A percentile compares a stretch with the other conserved stretches of the same genome.
phyloP scores from a whole-genome alignment of 2,888 invertebrate genomes.

The Cheiracanthium punctorium region DNA sequence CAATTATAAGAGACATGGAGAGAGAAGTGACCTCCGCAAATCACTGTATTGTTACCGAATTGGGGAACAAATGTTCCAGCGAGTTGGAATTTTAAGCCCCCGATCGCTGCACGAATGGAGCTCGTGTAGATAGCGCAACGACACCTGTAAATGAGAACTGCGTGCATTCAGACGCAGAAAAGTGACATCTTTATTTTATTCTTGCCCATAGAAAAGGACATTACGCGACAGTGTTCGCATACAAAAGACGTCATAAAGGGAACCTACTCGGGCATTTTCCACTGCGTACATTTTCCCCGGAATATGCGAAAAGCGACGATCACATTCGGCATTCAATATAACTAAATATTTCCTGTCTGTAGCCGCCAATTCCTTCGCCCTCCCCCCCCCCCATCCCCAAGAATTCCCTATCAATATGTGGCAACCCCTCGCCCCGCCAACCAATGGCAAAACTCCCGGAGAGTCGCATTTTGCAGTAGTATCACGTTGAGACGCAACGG shows the following conservation, averaged over 20 bases:
- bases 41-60: conserved; percentile 5
- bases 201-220: neutral
- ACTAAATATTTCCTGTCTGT: conserved; percentile 9
- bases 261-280: neutral
- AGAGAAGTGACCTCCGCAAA: neutral
- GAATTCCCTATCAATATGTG: conserved; percentile 13
- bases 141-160: neutral
- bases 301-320: conserved; percentile 1
- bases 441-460: conserved; percentile 50
- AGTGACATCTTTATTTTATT: conserved; percentile 15
- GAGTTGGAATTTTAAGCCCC: neutral
- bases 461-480: conserved; percentile 49
- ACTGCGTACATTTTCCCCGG: neutral
- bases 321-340: conserved; percentile 10
- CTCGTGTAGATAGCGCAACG: neutral
- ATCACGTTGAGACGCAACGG: conserved; percentile 57
- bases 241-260: neutral
- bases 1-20: neutral
- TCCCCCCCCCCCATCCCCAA: too few species aligned
- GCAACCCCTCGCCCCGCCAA: conserved; percentile 46
- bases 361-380: conserved; percentile 9
- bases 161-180: neutral
- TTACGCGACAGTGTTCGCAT: conserved; percentile 10
- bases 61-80: neutral
- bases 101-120: neutral